A percentile compares a stretch with the other conserved stretches of the same genome.
These are phyloP conservation scores for Fringilla coelebs DNA, from an alignment of 2,797 vertebrate species.

Conservation along the genomic window DNA sequence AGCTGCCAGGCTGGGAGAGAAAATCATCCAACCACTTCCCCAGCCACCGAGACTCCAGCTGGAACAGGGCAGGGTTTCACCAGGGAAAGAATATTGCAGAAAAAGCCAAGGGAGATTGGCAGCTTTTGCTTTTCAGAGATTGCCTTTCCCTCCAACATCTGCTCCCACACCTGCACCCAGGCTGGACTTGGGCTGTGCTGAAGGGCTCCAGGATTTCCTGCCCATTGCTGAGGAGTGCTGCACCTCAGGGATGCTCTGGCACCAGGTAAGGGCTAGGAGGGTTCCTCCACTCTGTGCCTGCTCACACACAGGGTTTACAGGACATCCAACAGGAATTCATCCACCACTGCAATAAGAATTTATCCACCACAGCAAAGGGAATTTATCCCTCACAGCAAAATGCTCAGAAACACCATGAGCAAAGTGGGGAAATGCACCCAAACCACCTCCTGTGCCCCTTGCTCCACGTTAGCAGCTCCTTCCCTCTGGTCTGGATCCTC, in stretches of 20 bases:
- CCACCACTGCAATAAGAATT: background rate
- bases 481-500: background rate
- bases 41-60: background rate
- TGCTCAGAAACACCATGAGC: fast-evolving
- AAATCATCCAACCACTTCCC: background rate
- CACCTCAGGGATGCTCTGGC: background rate
- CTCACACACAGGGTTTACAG: background rate
- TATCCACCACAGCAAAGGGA: fast-evolving
- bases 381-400: background rate
- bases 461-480: background rate
- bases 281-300: background rate
- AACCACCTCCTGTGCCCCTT: background rate
- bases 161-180: background rate
- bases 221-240: fast-evolving
- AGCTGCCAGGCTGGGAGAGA: background rate
- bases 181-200: background rate
- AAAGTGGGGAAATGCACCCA: background rate
- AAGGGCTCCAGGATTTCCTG: background rate
- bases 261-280: background rate
- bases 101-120: background rate
- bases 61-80: background rate
- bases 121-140: background rate
- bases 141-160: background rate
- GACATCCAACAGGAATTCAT: background rate
- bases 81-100: background rate